Percentiles rank a stretch among this genome's conserved stretches.
phyloP scores from a whole-genome alignment of 1,140 invertebrate species.

The Pseudomyrmex gracilis region DNA sequence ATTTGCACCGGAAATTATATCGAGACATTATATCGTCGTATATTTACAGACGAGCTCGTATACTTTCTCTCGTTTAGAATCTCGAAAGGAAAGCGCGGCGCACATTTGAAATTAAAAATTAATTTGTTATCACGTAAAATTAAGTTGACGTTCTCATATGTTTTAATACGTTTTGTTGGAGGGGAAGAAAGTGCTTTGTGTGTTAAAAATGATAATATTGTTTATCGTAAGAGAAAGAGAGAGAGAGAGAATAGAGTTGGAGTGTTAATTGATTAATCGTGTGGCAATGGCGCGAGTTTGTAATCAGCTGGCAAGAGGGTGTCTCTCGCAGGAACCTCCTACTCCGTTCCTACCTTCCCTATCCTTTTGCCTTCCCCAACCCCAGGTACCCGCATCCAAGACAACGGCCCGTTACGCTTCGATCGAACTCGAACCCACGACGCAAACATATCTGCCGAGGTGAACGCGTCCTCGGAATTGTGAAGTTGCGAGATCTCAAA shows the following conservation, averaged over 20 bases:
- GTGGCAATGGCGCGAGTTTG: slow-evolving; percentile 50
- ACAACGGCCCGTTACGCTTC: slow-evolving; percentile 85
- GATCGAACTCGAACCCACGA: slow-evolving; percentile 83
- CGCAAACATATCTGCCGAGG: slow-evolving; percentile 82
- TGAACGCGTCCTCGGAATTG: slow-evolving; percentile 78
- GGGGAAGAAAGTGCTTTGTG: background rate
- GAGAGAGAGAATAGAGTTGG: background rate
- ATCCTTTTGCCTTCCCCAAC: slow-evolving; percentile 68
- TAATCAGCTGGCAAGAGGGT: slow-evolving; percentile 80
- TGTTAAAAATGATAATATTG: background rate
- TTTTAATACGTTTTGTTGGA: background rate
- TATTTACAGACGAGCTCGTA: background rate
- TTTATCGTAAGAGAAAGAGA: background rate
- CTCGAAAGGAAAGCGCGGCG: background rate
- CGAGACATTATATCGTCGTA: too few relatives aligned
- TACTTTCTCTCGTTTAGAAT: too few relatives aligned
- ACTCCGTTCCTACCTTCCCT: slow-evolving; percentile 69
- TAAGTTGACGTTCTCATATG: background rate
- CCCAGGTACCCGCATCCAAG: slow-evolving; percentile 84
- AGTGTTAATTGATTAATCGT: slow-evolving; percentile 53
- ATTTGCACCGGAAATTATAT: background rate
- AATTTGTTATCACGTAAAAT: background rate
- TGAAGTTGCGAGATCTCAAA: slow-evolving; percentile 64
- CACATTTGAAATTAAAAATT: background rate
- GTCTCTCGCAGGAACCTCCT: slow-evolving; percentile 78